Percentiles rank a stretch among this genome's conserved stretches.
Conservation (phyloP, 2,113 vertebrate species). For the Eclectus roratus region DNA sequence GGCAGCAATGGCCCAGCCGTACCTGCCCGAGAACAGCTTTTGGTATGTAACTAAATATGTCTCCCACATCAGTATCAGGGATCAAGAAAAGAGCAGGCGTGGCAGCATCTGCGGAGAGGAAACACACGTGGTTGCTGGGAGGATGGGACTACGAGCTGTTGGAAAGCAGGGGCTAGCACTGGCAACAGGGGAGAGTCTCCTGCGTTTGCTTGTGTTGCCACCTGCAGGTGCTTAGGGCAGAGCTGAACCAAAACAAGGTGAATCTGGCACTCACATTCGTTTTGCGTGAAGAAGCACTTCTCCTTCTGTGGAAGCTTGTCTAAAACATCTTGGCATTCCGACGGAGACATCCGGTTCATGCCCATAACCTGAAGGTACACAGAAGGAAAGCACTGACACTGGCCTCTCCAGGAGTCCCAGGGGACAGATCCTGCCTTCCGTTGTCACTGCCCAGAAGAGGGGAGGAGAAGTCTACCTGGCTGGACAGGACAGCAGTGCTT, state of each 20-base stretch:
- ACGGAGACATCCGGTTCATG: neutral
- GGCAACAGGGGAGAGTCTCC: neutral
- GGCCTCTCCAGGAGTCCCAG: neutral
- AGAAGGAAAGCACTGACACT: neutral
- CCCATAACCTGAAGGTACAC: slow-evolving; percentile 72
- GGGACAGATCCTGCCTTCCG: neutral
- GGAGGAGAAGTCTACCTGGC: neutral
- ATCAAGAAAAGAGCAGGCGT: neutral
- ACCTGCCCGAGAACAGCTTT: neutral
- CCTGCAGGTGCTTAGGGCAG: neutral
- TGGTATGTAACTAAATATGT: neutral
- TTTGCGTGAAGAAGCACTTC: neutral
- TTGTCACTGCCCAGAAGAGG: neutral
- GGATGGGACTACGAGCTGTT: neutral
- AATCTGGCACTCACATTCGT: neutral
- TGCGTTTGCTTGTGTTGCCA: neutral
- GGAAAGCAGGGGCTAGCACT: neutral
- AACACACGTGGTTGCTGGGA: neutral
- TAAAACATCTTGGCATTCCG: neutral
- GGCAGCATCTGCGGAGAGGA: neutral
- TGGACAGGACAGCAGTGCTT: neutral
- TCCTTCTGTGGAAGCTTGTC: neutral
- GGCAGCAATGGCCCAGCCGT: neutral
- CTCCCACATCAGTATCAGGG: neutral
- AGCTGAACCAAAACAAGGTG: neutral